phyloP scores from a whole-genome alignment of 2,888 invertebrate genomes.

The Drosophila fungiperda region DNA sequence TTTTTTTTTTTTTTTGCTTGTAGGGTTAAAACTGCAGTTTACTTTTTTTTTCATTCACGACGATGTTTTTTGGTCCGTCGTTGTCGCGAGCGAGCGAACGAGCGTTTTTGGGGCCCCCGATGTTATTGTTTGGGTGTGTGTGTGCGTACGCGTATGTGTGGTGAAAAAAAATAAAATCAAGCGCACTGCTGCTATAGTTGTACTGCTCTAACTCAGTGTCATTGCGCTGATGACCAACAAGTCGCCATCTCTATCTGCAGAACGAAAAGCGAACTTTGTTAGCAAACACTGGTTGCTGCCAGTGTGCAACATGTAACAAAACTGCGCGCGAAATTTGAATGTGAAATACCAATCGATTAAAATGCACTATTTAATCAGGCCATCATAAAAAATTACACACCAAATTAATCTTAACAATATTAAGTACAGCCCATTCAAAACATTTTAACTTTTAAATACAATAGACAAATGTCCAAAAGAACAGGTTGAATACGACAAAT shows the following conservation, averaged over 20 bases:
- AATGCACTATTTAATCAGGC: slow-evolving; percentile 12
- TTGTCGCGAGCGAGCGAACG: slow-evolving; percentile 62
- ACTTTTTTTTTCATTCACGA: slow-evolving; percentile 73
- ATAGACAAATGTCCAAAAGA: slow-evolving; percentile 92
- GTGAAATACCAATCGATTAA: not conserved
- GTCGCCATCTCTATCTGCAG: slow-evolving; percentile 39
- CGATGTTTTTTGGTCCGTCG: slow-evolving; percentile 70
- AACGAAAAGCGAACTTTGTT: slow-evolving; percentile 34
- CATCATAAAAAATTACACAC: slow-evolving; percentile 8
- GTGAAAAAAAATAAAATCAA: slow-evolving; percentile 50
- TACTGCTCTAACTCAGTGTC: slow-evolving; percentile 38
- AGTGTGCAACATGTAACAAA: slow-evolving; percentile 25
- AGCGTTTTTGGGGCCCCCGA: slow-evolving; percentile 72
- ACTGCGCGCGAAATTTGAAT: slow-evolving; percentile 44
- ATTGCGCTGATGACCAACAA: not conserved
- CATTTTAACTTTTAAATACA: slow-evolving; percentile 41
- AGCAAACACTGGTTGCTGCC: slow-evolving; percentile 33
- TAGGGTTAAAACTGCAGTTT: slow-evolving; percentile 70
- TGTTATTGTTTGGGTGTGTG: slow-evolving; percentile 72
- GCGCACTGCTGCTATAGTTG: slow-evolving; percentile 18
- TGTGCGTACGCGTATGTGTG: slow-evolving; percentile 45
- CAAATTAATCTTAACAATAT: slow-evolving; percentile 6
- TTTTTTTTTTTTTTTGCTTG: slow-evolving; percentile 47
- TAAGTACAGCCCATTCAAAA: slow-evolving; percentile 20
- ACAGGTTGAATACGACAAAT: slow-evolving; percentile 91